Percentiles rank a stretch among this genome's conserved stretches.
Evolutionary conservation across 2,888 invertebrate genomes (phyloP).

Genomic region (Machimus atricapillus): DNA sequence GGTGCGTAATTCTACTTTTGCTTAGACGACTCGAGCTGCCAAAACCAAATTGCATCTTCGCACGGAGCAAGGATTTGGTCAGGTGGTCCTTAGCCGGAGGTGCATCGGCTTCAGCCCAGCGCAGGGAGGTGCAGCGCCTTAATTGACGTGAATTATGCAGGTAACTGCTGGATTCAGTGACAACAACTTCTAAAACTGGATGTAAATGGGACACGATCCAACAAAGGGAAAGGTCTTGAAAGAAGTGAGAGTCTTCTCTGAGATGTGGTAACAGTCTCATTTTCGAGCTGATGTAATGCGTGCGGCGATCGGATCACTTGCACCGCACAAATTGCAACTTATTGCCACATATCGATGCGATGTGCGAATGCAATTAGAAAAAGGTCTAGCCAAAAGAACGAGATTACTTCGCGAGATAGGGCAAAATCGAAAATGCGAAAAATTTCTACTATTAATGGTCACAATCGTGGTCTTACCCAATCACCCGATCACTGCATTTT

Average conservation of each 20-base stretch:
- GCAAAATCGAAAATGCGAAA: not conserved
- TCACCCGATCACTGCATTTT: not conserved
- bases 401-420: not conserved
- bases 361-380: not conserved
- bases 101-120: not conserved
- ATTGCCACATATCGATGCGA: not conserved
- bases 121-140: not conserved
- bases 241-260: constrained; percentile 1
- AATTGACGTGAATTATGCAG: not conserved
- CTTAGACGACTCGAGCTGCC: not conserved
- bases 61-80: not conserved
- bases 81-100: not conserved
- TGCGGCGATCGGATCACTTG: not conserved
- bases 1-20: not conserved
- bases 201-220: not conserved
- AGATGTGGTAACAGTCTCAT: constrained; percentile 1
- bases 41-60: not conserved
- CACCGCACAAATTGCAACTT: not conserved
- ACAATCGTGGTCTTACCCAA: not conserved
- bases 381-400: not conserved
- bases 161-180: constrained; percentile 1
- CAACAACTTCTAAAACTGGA: constrained; percentile 1
- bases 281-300: constrained; percentile 2
- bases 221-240: constrained; percentile 12
- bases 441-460: not conserved